Evolutionary conservation across 2,888 invertebrate genomes (phyloP).

Genomic region (Sericinus montela): DNA sequence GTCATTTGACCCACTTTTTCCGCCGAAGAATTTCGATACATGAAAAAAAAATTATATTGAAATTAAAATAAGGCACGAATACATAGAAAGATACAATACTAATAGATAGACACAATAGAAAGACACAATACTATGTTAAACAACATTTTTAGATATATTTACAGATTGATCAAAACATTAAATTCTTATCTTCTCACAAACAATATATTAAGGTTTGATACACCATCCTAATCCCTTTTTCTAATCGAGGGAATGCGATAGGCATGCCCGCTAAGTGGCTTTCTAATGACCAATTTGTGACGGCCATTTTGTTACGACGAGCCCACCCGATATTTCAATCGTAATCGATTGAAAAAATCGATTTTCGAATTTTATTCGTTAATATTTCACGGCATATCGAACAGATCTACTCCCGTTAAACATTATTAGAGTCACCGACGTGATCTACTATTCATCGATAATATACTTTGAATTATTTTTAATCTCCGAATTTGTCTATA

Average conservation of each 20-base stretch:
- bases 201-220: constrained; percentile 1
- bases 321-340: constrained; percentile 45
- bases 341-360: constrained; percentile 57
- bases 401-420: constrained; percentile 59
- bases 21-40: no score
- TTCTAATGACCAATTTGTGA: constrained; percentile 41
- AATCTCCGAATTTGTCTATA: constrained; percentile 34
- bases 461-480: constrained; percentile 48
- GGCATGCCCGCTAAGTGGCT: constrained; percentile 35
- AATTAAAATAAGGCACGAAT: no score
- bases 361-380: constrained; percentile 43
- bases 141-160: no score
- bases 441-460: constrained; percentile 61
- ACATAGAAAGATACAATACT: no score
- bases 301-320: constrained; percentile 34
- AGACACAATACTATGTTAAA: no score
- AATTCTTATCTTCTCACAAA: neutral
- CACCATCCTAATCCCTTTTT: constrained; percentile 20
- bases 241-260: constrained; percentile 37
- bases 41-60: no score
- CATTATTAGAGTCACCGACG: constrained; percentile 52
- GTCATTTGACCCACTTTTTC: no score
- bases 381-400: constrained; percentile 40
- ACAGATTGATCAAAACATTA: neutral
- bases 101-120: no score